Evolutionary conservation across 1,140 invertebrate genomes (phyloP).

Genomic region (Pentalonia nigronervosa): DNA sequence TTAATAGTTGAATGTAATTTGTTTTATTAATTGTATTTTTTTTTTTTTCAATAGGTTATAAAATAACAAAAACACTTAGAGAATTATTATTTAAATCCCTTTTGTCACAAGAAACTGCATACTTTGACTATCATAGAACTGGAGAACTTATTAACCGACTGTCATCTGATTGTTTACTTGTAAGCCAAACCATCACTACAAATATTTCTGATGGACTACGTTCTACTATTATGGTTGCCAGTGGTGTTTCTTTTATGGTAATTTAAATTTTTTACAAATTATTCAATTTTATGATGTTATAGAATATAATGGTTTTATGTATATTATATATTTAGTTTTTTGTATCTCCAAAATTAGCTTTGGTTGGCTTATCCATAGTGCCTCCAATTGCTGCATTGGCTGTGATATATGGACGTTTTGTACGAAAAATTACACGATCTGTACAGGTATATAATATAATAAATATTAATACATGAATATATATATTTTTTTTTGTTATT

Average conservation of each 20-base stretch:
- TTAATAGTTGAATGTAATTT: neutral
- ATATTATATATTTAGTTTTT: slow-evolving; percentile 73
- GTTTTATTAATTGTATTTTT: neutral
- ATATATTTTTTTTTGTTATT: neutral
- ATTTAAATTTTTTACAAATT: neutral
- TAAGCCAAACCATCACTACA: slow-evolving; percentile 89
- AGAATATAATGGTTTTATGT: slow-evolving; percentile 62
- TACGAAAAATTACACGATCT: slow-evolving; percentile 82
- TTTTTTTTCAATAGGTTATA: slow-evolving; percentile 71
- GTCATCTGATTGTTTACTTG: slow-evolving; percentile 87
- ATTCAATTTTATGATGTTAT: neutral
- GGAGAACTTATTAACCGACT: slow-evolving; percentile 95
- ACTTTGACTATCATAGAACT: slow-evolving; percentile 92
- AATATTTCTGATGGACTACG: slow-evolving; percentile 95
- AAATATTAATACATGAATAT: neutral
- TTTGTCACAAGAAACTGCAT: slow-evolving; percentile 88
- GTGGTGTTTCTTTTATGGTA: slow-evolving; percentile 94
- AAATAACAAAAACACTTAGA: slow-evolving; percentile 84
- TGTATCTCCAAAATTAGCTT: slow-evolving; percentile 85
- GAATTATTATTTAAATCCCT: slow-evolving; percentile 85
- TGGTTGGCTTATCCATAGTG: slow-evolving; percentile 85
- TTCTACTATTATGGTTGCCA: slow-evolving; percentile 82
- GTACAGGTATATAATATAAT: slow-evolving; percentile 68
- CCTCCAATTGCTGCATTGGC: slow-evolving; percentile 86
- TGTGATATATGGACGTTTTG: slow-evolving; percentile 87